Base-by-base conservation (phyloP, 2,888 invertebrate species). In the Machimus atricapillus region DNA sequence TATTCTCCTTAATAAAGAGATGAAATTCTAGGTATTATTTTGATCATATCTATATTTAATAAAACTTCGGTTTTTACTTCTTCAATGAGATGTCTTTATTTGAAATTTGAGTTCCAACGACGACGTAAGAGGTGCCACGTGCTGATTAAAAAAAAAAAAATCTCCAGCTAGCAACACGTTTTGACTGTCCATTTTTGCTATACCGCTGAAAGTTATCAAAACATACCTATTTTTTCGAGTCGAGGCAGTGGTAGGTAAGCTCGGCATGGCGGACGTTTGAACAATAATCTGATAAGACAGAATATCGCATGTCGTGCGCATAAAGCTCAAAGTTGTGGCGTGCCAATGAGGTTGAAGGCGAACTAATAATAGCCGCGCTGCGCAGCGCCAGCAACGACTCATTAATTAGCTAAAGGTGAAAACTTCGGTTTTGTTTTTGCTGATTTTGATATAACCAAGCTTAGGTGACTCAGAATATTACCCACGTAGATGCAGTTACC, bases 341-440 rank as follows among this genome's bases (percentile, higher is more conserved):
- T 66, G 82, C 82, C 82, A 82, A 82, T 82, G 34, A 82, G 58
- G 58, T 82, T 82, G 82, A 82, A 82, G 82, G 82, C 37, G 82
- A 58, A 82, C 82, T 82, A 82, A 82, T 82, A 82, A 82, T 82
- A 82, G 66, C 82, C 82, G 58, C 37, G 37, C 27, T 37, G 76
- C 76, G 58, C 82, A 82, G 82, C 82, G 34, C 66, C 23, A 82
- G 82, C 58, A 58, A 66, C 46, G 58, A 82, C 34, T 82, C 66
- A 58, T 82, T 82, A 82, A 82, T 82, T 82, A 82, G 58, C 58
- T 58, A 58, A 82, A 82, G 82, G 82, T 82, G 82, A 82, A 82
- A 66, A 82, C 12, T 56, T 23, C 19, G n/a, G 52, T 66, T 78
- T 43, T 78, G 23, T 46, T 78, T 27, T 66, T 66, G 12, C 46